Evolutionary conservation across 2,888 invertebrate genomes (phyloP), one percentile per base, ranked within the genome.

Genomic region (Dendrolimus houi): DNA sequence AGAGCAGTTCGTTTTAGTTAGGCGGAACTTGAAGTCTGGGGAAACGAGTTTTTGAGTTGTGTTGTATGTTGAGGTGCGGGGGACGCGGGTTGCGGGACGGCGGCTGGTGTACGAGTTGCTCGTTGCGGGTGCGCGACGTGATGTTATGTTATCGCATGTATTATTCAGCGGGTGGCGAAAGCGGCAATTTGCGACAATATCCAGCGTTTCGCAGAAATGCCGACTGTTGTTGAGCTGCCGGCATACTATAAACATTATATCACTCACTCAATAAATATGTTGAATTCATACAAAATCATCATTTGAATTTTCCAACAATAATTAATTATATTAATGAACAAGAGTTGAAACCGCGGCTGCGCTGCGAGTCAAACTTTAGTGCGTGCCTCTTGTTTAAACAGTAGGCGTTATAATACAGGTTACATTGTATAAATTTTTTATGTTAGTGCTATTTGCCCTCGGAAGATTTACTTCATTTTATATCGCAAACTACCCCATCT

Each of bases 121-220:
- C 67, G 71, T 62, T 67, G 64, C 70, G 74, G 69, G 70, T 71
- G 74, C 76, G 75, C 77, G 77, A 86, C 84, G 88, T 88, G 88
- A 86, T 83, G 85, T 82, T 85, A 88, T 88, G 87, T 82, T 87
- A 85, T 85, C 86, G 79, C 86, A 89, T 89, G 85, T 85, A 89
- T 89, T 86, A 90, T 90, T 88, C 89, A 90, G 79, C 80, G 80
- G 79, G 82, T 80, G 87, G 88, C 87, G 89, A 90, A 89, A 90
- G 89, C 89, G 84, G 87, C 86, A 87, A 88, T 89, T 88, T 89
- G 89, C 87, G 88, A 87, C 89, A 87, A 85, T 89, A 89, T 89
- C 87, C 88, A 87, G 80, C 74, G 86, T 81, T 88, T 89, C 89
- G 83, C 79, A 80, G 90, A 88, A 88, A 72, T 75, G 79, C 72